phyloP scores from a whole-genome alignment of 2,113 vertebrate genomes.

The Lichenostomus cassidix region DNA sequence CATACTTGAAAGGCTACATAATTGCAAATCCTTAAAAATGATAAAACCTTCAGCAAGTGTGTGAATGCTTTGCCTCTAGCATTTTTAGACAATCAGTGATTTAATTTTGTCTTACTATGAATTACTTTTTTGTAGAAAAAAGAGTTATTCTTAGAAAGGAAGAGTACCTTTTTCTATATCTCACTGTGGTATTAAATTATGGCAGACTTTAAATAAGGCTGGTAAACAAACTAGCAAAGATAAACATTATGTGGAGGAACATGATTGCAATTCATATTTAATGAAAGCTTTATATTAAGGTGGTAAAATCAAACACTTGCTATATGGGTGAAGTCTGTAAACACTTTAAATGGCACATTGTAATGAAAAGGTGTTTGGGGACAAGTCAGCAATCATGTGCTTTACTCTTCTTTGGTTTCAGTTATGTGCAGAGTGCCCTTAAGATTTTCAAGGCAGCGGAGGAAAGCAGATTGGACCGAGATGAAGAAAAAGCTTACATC shows the following conservation, averaged over 20 bases:
- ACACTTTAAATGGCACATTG: background rate
- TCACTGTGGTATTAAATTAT: background rate
- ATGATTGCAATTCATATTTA: background rate
- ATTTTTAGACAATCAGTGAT: background rate
- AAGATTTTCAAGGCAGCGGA: slow-evolving; percentile 97
- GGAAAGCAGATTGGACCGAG: slow-evolving; percentile 90
- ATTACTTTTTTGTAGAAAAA: background rate
- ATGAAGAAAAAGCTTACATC: slow-evolving; percentile 97
- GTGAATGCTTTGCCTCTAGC: background rate
- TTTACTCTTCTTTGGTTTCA: slow-evolving; percentile 59
- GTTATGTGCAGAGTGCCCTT: slow-evolving; percentile 92
- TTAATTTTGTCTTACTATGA: background rate
- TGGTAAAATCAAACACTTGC: background rate
- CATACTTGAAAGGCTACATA: background rate
- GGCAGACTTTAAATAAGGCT: background rate
- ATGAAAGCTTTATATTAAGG: background rate
- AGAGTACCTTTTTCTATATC: background rate
- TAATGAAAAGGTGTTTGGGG: background rate
- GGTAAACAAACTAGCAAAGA: background rate
- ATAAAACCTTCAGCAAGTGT: background rate
- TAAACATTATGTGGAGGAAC: background rate
- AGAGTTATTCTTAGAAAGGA: background rate
- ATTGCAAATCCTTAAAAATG: background rate
- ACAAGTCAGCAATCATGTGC: background rate
- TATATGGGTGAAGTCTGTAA: background rate